Percentiles rank a stretch among this genome's conserved stretches.
Evolutionary conservation across 2,797 vertebrate genomes (phyloP).

Genomic region (Myiotriccus ornatus): DNA sequence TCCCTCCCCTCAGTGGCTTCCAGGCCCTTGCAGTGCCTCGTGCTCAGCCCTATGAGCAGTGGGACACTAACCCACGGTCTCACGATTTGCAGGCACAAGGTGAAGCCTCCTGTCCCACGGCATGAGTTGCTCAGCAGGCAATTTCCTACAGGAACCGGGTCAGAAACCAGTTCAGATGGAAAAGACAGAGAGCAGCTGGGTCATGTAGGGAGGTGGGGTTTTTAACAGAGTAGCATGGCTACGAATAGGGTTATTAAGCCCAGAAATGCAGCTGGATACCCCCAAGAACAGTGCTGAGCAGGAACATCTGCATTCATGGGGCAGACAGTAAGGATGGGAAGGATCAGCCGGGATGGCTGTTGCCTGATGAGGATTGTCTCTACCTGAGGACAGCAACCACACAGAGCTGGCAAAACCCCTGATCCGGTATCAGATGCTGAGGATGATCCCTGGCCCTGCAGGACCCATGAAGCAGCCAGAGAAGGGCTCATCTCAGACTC

Average conservation of each 20-base stretch:
- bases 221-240: not conserved
- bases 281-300: not conserved
- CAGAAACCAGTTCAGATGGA: not conserved
- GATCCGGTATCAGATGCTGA: not conserved
- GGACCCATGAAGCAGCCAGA: rapidly evolving
- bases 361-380: not conserved
- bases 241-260: not conserved
- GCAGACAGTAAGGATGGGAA: not conserved
- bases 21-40: rapidly evolving
- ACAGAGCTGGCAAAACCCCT: not conserved
- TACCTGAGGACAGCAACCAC: rapidly evolving
- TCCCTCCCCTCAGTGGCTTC: not conserved
- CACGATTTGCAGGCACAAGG: rapidly evolving
- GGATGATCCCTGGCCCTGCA: not conserved
- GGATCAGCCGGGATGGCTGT: rapidly evolving
- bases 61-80: rapidly evolving
- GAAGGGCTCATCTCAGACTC: not conserved
- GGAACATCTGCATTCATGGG: not conserved
- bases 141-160: not conserved
- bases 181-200: not conserved
- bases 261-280: not conserved
- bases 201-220: rapidly evolving
- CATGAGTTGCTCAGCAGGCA: not conserved
- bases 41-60: not conserved
- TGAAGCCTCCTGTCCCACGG: not conserved